Evolutionary conservation across 2,888 invertebrate species (phyloP).

Genomic region (Scrobipalpa costella): DNA sequence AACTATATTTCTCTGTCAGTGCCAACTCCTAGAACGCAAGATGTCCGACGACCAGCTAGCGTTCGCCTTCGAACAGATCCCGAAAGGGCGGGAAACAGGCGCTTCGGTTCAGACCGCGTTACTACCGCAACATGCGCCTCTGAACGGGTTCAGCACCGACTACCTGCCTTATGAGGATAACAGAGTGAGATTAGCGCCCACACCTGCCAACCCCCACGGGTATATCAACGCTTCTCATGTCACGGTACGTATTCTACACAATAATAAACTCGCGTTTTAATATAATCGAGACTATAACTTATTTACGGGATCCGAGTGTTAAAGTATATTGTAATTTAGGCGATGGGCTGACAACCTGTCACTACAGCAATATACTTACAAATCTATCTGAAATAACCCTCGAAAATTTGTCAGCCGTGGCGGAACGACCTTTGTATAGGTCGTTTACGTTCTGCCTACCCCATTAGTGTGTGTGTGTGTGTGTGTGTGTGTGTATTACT

Average conservation of each 20-base stretch:
- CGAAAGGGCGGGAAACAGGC: slow-evolving; percentile 86
- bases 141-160: slow-evolving; percentile 82
- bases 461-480: too few species aligned
- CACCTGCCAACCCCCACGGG: slow-evolving; percentile 90
- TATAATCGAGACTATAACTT: too few species aligned
- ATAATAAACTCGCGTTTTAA: too few species aligned
- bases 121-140: slow-evolving; percentile 84
- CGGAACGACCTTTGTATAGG: too few species aligned
- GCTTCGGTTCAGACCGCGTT: slow-evolving; percentile 87
- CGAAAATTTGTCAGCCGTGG: too few species aligned
- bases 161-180: slow-evolving; percentile 96
- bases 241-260: background rate
- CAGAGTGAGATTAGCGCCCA: slow-evolving; percentile 90
- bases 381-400: too few species aligned
- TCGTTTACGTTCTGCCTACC: too few species aligned
- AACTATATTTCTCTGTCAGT: slow-evolving; percentile 48
- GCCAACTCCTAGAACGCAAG: slow-evolving; percentile 73
- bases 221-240: slow-evolving; percentile 92
- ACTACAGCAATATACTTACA: too few species aligned
- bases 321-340: too few species aligned
- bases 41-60: slow-evolving; percentile 88
- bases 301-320: too few species aligned
- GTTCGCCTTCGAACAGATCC: slow-evolving; percentile 93
- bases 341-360: too few species aligned
- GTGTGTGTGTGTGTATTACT: too few species aligned